Base-by-base conservation (phyloP, 2,113 vertebrate genomes). In the Psittacula cyanocephala region DNA sequence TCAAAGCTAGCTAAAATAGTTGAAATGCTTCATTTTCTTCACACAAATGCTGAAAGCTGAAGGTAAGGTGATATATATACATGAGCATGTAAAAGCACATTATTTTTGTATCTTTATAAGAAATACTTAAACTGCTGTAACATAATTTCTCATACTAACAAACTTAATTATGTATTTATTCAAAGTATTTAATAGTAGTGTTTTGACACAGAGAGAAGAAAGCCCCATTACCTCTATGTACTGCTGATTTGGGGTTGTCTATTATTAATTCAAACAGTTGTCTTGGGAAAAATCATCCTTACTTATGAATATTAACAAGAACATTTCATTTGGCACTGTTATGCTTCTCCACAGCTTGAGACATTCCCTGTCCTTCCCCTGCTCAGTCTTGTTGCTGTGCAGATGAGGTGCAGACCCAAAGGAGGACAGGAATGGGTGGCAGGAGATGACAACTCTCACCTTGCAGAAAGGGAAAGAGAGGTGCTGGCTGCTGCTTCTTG, bases 321-420 rank as follows among this genome's bases (percentile, higher is more conserved):
- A 52, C 0, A 7, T 53, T 85, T 47, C 41, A 63, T 63, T 78
- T 77, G 41, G 39, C 43, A 46, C 52, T 86, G 43, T 39, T 18
- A 17, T 44, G 55, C 70, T 81, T 25, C 65, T 50, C 47, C 22
- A 62, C 64, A 78, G 64, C 35, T 65, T 41, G 57, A 57, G 37
- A 64, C 17, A 24, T 59, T 59, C 64, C 44, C 23, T 35, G 24
- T 44, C 49, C 37, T 18, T 68, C 52, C 46, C 52, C 57, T 3
- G 2, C 35, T 37, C 0, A 0, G 9, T 71, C 50, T 65, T 2
- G 1, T 39, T 3, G 2, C 59, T 33, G 59, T 1, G 3, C 64
- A 72, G 52, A 62, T 11, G 41, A 71, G 19, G 23, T 11, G 41
- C 65, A 70, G 37, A 29, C 31, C 46, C 47, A 41, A 12, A 31